Conservation (phyloP, 2,797 vertebrate genomes). For the Bradypodion ventrale region DNA sequence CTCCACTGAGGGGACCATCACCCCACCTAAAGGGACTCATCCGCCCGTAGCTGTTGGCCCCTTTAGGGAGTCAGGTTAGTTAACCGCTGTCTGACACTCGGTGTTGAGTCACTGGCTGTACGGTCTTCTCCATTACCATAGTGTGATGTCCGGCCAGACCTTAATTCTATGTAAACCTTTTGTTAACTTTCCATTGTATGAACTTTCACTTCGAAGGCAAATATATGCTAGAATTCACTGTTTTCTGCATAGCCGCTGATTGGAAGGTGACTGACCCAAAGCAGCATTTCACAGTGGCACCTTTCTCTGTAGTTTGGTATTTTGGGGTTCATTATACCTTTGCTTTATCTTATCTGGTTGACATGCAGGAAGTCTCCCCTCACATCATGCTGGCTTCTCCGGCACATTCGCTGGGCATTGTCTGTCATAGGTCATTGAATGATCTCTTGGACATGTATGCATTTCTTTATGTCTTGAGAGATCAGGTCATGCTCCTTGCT, state of each 20-base stretch:
- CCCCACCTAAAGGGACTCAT: no score
- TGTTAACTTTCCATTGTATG: no score
- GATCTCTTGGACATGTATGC: no score
- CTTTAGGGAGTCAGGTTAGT: no score
- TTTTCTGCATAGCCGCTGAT: neutral
- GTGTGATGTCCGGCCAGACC: no score
- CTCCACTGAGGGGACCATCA: no score
- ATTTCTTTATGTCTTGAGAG: neutral
- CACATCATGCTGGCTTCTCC: neutral
- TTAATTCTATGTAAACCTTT: no score
- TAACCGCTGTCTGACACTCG: no score
- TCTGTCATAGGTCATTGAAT: neutral
- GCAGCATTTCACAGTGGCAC: neutral
- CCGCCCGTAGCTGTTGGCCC: no score
- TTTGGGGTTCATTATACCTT: neutral
- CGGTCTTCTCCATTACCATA: no score
- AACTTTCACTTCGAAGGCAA: neutral
- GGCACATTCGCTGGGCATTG: neutral
- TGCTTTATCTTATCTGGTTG: neutral
- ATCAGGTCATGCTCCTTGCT: neutral
- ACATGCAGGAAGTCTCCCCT: neutral
- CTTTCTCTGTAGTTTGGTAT: neutral
- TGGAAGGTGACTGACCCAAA: neutral
- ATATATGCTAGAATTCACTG: neutral
- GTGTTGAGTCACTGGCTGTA: no score